These are phyloP conservation scores for Tyrannus savana DNA, from an alignment of 2,113 vertebrate species.

Conservation along the genomic window DNA sequence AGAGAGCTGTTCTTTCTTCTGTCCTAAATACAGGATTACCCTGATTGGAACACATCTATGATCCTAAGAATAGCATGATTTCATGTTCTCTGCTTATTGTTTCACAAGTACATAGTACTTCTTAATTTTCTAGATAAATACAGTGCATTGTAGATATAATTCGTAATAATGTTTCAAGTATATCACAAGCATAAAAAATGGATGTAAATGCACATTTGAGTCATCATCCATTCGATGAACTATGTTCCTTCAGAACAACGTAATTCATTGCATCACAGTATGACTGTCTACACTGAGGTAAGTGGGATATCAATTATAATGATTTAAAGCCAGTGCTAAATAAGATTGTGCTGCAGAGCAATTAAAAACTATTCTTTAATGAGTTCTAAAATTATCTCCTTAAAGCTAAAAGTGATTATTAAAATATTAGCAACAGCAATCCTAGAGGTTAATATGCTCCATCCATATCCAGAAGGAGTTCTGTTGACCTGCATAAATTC, in stretches of 20 bases:
- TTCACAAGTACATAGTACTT: neutral
- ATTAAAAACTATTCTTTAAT: conserved; percentile 14
- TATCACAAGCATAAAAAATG: neutral
- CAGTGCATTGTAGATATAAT: neutral
- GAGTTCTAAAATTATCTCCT: neutral
- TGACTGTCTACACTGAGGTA: neutral
- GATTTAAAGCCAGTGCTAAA: conserved; percentile 6
- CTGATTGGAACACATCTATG: neutral
- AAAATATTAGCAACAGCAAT: conserved; percentile 37
- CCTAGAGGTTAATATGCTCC: conserved; percentile 36
- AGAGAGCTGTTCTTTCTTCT: neutral
- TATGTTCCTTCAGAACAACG: neutral
- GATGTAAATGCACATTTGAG: neutral
- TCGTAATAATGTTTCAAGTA: neutral
- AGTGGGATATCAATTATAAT: neutral
- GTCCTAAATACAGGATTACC: neutral
- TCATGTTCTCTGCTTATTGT: neutral
- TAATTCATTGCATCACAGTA: neutral
- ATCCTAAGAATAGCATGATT: neutral
- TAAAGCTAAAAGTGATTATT: neutral
- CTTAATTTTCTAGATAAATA: neutral
- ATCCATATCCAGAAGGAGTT: conserved; percentile 37
- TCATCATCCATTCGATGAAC: neutral
- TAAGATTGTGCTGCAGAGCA: neutral
- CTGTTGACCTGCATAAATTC: neutral